A percentile compares a stretch with the other conserved stretches of the same genome.
Evolutionary conservation across 2,888 invertebrate species (phyloP).

Genomic region (Formica aserva): DNA sequence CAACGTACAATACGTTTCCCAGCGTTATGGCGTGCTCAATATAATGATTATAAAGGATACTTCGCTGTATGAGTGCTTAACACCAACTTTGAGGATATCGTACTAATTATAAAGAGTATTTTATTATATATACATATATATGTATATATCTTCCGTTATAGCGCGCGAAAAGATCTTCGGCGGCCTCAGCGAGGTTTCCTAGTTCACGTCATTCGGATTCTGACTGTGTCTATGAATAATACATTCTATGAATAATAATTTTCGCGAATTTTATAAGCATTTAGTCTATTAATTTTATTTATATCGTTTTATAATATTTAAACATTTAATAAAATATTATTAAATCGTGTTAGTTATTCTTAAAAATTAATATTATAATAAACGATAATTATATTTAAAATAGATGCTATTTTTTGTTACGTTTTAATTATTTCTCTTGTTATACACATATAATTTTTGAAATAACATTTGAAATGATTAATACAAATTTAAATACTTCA

Average conservation of each 20-base stretch:
- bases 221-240: not conserved
- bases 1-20: slow-evolving; percentile 6
- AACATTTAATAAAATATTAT: no score
- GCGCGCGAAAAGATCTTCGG: not conserved
- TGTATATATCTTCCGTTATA: not conserved
- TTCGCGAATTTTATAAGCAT: slow-evolving; percentile 18
- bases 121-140: slow-evolving; percentile 6
- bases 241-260: slow-evolving; percentile 6
- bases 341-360: no score
- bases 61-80: not conserved
- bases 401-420: no score
- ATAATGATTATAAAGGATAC: slow-evolving; percentile 43
- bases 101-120: slow-evolving; percentile 38
- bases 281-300: not conserved
- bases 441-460: not conserved
- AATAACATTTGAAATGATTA: not conserved
- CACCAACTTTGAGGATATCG: slow-evolving; percentile 20
- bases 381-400: no score
- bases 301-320: not conserved
- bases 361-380: no score
- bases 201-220: not conserved
- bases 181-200: not conserved
- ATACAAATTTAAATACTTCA: not conserved
- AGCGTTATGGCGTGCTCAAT: slow-evolving; percentile 24
- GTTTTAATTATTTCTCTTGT: not conserved